A percentile compares a stretch with the other conserved stretches of the same genome.
phyloP scores from a whole-genome alignment of 2,888 invertebrate genomes.

The Anticlea derivata region DNA sequence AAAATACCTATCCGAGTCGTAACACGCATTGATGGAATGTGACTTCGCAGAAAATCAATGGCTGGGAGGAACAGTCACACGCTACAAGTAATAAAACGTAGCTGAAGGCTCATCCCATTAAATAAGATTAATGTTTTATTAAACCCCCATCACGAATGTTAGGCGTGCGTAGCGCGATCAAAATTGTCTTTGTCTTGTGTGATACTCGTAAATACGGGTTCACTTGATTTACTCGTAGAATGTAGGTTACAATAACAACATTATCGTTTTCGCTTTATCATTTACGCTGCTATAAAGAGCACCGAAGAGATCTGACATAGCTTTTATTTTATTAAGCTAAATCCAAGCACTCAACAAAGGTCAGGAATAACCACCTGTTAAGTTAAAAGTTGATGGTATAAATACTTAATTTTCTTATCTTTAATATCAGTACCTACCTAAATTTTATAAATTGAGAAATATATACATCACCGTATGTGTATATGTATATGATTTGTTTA shows the following conservation, averaged over 20 bases:
- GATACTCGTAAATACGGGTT: conserved; percentile 5
- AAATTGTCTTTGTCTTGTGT: conserved; percentile 30
- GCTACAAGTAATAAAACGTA: conserved; percentile 17
- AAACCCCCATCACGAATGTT: conserved; percentile 37
- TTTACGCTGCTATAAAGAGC: too few species aligned
- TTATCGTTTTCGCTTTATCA: not conserved
- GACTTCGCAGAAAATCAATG: conserved; percentile 6
- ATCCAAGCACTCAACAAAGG: too few species aligned
- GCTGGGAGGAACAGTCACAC: conserved; percentile 1
- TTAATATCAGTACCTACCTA: too few species aligned
- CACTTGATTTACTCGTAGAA: not conserved
- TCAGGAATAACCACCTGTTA: too few species aligned
- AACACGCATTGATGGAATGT: not conserved
- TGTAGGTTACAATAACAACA: not conserved
- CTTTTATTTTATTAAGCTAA: too few species aligned
- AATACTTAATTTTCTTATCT: too few species aligned
- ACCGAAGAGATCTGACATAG: too few species aligned
- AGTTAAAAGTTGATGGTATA: too few species aligned
- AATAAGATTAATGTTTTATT: conserved; percentile 57
- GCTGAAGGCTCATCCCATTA: conserved; percentile 45
- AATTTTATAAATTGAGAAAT: too few species aligned
- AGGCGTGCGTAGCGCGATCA: conserved; percentile 39
- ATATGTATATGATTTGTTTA: too few species aligned
- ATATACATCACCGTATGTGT: too few species aligned
- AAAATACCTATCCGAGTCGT: not conserved